phyloP scores from a whole-genome alignment of 1,140 invertebrate species.

The Diuraphis noxia region DNA sequence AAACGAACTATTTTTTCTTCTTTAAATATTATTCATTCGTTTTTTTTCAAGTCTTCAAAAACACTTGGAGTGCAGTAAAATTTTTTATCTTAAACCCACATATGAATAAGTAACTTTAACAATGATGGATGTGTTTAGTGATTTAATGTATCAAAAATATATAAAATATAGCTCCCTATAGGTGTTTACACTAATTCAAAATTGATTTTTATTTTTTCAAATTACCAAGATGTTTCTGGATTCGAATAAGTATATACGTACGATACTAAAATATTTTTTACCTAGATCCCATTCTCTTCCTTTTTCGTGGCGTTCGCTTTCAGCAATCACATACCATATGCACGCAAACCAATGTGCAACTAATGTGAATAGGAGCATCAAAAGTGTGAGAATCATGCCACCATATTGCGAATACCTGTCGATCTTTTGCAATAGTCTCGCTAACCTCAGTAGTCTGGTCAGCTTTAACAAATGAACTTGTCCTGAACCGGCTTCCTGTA shows the following conservation, averaged over 20 bases:
- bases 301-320: conserved; percentile 77
- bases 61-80: not conserved
- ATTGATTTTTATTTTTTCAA: not conserved
- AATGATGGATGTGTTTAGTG: not conserved
- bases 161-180: too few relatives aligned
- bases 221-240: not conserved
- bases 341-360: conserved; percentile 99
- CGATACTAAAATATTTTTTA: conserved; percentile 64
- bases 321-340: conserved; percentile 97
- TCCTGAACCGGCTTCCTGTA: conserved; percentile 69
- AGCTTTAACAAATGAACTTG: conserved; percentile 95
- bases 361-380: conserved; percentile 94
- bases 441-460: conserved; percentile 86
- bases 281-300: conserved; percentile 76
- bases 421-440: conserved; percentile 94
- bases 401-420: conserved; percentile 97
- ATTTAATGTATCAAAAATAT: not conserved
- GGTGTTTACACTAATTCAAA: not conserved
- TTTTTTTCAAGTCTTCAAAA: not conserved
- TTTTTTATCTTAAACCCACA: not conserved
- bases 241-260: not conserved
- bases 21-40: not conserved
- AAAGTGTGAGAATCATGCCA: conserved; percentile 89
- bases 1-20: not conserved
- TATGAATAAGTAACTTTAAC: not conserved